phyloP scores from a whole-genome alignment of 2,113 vertebrate genomes.

The Sebastes schlegelii region DNA sequence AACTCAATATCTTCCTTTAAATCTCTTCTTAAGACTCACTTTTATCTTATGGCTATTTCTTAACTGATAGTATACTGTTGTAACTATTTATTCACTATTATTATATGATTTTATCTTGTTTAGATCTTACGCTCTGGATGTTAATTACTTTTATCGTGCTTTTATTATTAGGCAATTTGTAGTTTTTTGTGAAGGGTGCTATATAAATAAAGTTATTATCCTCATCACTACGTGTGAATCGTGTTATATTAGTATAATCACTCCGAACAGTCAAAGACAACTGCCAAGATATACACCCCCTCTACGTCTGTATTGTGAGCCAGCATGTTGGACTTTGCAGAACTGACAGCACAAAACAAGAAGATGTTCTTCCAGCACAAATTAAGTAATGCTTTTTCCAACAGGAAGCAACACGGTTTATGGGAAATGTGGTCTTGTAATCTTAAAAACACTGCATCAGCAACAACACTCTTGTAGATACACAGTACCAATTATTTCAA shows the following conservation, averaged over 20 bases:
- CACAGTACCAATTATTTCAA: background rate
- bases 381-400: background rate
- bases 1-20: no score
- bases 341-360: background rate
- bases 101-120: no score
- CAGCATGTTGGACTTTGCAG: slow-evolving; percentile 5
- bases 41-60: no score
- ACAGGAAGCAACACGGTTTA: background rate
- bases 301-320: background rate
- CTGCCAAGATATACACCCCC: slow-evolving; percentile 8
- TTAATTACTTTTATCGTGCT: no score
- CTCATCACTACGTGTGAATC: background rate
- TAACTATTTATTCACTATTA: no score
- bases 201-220: no score
- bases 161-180: no score
- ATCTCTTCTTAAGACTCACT: no score
- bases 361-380: slow-evolving; percentile 3
- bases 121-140: no score
- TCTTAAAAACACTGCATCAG: background rate
- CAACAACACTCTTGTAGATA: background rate
- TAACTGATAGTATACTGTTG: no score
- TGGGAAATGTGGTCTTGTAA: background rate
- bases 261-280: slow-evolving; percentile 1
- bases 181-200: no score
- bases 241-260: background rate